Base-by-base conservation (phyloP, 2,888 invertebrate genomes). In the Drosophila paramelanica region DNA sequence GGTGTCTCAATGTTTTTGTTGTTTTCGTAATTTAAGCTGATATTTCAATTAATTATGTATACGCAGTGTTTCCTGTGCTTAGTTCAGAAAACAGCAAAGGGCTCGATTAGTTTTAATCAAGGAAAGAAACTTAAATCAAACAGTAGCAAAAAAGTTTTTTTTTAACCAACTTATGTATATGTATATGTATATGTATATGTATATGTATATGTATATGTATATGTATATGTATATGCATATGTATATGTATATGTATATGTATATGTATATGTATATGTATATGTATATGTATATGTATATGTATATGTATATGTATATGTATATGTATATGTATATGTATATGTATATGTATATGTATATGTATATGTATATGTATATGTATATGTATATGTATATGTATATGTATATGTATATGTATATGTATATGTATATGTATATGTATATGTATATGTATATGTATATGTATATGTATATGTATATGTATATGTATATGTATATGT, bases 1-100 rank as follows among this genome's bases (percentile, higher is more conserved):
- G 61, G 45, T 59, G 45, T 67, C 65, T 66, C 70, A 67, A 87
- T 79, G 65, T 72, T 73, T 85, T 67, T 79, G 58, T 82, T 88
- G 69, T 82, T 82, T 74, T 74, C 57, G 61, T 72, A 56, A 61
- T 65, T 57, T 72, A 76, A 76, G 77, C 66, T 80, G 67, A 71
- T 59, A 73, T 60, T 66, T 49, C 74, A 39, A 57, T 65, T 79
- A 70, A 65, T 61, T 43, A 53, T 62, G 62, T 60, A 67, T 70
- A 72, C 65, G 65, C 45, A 67, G 57, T 50, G 46, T 59, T 62
- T 59, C 42, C 33, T 36, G 36, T 33, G 33, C 33, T 33, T 33
- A 14, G 17, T 17, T n/a, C 41, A 58, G 36, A 52, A 62, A 64
- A 47, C 52, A 64, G 52, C 56, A 62, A 66, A 66, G 70, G 61